These are phyloP conservation scores for Centroberyx gerrardi DNA, from an alignment of 2,797 vertebrate species.

Conservation along the genomic window DNA sequence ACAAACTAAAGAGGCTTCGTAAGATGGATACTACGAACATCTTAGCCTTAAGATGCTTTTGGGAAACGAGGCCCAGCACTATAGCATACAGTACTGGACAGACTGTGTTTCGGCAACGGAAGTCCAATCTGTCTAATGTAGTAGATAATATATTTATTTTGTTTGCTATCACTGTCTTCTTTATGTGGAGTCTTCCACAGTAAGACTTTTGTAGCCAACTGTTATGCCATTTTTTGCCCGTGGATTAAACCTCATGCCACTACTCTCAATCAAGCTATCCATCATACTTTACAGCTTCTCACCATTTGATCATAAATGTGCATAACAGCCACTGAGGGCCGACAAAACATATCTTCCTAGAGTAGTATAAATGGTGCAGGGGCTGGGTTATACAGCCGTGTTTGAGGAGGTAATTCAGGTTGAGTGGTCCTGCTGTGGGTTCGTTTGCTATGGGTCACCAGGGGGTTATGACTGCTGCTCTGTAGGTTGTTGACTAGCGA, in stretches of 20 bases:
- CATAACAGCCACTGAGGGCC: conserved; percentile 55
- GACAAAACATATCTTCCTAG: conserved; percentile 51
- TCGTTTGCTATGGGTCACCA: conserved; percentile 72
- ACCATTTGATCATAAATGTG: conserved; percentile 70
- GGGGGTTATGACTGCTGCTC: conserved; percentile 61
- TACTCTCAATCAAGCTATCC: conserved; percentile 53
- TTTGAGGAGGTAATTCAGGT: conserved; percentile 80
- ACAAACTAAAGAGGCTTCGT: too few species aligned
- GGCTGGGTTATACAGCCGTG: conserved; percentile 75
- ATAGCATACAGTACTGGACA: not conserved
- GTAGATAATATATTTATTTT: not conserved
- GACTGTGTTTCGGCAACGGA: not conserved
- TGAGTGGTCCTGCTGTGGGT: conserved; percentile 63
- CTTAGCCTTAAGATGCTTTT: too few species aligned
- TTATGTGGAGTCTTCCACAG: conserved; percentile 2
- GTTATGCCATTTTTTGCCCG: conserved; percentile 1
- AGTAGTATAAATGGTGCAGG: conserved; percentile 50
- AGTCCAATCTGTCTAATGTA: conserved; percentile 2
- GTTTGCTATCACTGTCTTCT: not conserved
- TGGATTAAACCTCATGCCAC: conserved; percentile 38
- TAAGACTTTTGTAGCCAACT: conserved; percentile 23
- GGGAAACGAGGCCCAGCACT: not conserved
- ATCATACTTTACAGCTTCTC: conserved; percentile 66
- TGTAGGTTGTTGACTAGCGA: conserved; percentile 60
- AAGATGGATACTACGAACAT: too few species aligned